phyloP scores from a whole-genome alignment of 2,113 vertebrate species.

The Burhinus oedicnemus region DNA sequence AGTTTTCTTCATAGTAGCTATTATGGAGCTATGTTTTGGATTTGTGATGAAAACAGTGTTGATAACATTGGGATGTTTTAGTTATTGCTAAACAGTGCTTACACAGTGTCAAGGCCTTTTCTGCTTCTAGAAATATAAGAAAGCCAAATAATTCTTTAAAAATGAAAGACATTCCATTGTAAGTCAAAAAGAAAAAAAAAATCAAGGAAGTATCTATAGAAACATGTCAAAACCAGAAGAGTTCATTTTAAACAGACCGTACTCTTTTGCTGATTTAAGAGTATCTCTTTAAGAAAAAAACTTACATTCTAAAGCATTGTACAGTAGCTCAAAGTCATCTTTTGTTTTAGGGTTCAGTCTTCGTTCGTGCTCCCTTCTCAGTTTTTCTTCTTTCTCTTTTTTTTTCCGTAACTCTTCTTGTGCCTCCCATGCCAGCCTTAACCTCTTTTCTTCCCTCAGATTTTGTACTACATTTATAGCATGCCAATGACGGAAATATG shows the following conservation, averaged over 20 bases:
- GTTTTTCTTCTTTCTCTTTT: constrained; percentile 80
- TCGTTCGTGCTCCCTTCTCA: constrained; percentile 75
- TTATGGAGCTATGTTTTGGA: not conserved
- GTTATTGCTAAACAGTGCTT: not conserved
- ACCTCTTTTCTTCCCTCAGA: constrained; percentile 70
- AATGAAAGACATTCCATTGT: not conserved
- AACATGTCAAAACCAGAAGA: rapidly evolving
- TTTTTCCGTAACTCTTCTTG: constrained; percentile 73
- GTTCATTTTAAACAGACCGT: not conserved
- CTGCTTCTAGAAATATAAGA: not conserved
- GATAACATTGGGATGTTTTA: not conserved
- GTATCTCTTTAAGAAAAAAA: not conserved
- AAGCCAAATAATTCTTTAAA: not conserved
- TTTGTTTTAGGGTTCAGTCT: constrained; percentile 83
- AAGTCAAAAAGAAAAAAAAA: not conserved
- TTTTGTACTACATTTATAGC: constrained; percentile 73
- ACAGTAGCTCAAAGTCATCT: constrained; percentile 90
- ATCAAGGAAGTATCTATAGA: not conserved
- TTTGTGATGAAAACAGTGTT: not conserved
- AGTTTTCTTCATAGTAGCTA: not conserved
- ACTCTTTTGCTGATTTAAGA: not conserved
- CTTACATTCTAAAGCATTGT: constrained; percentile 88
- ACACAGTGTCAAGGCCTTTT: not conserved
- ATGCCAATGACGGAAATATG: constrained; percentile 81
- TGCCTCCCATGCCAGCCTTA: constrained; percentile 78